These are phyloP conservation scores for Sciurus niger DNA, from an alignment of 2,113 vertebrate species.

Conservation along the genomic window DNA sequence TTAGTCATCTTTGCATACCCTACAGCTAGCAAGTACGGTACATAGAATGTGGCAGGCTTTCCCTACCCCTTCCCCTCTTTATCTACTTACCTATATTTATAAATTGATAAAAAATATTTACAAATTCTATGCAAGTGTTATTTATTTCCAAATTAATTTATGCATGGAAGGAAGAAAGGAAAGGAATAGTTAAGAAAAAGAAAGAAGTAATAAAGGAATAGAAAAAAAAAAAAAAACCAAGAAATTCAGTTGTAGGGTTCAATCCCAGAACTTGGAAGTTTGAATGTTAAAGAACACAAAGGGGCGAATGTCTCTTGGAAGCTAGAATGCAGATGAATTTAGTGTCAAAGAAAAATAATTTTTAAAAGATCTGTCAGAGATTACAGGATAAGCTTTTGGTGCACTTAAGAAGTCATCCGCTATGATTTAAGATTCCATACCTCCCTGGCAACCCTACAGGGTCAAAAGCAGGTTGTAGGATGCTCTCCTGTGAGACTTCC, in stretches of 20 bases:
- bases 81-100: neutral
- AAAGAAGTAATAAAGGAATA: neutral
- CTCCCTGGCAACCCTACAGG: slow-evolving; percentile 64
- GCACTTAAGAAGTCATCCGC: slow-evolving; percentile 68
- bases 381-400: slow-evolving; percentile 72
- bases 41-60: neutral
- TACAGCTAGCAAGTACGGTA: neutral
- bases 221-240: neutral
- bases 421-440: slow-evolving; percentile 67
- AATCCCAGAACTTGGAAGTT: neutral
- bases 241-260: neutral
- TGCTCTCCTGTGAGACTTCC: slow-evolving; percentile 74
- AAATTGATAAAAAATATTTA: neutral
- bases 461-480: slow-evolving; percentile 76
- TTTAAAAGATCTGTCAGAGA: slow-evolving; percentile 69
- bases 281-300: slow-evolving; percentile 75
- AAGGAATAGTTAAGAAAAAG: neutral
- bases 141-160: neutral
- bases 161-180: neutral
- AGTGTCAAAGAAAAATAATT: neutral
- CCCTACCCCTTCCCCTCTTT: neutral
- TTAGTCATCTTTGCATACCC: neutral
- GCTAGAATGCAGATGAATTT: slow-evolving; percentile 73
- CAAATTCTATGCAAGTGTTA: neutral
- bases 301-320: slow-evolving; percentile 65